phyloP scores from a whole-genome alignment of 1,140 invertebrate genomes.

The Drosophila elegans region DNA sequence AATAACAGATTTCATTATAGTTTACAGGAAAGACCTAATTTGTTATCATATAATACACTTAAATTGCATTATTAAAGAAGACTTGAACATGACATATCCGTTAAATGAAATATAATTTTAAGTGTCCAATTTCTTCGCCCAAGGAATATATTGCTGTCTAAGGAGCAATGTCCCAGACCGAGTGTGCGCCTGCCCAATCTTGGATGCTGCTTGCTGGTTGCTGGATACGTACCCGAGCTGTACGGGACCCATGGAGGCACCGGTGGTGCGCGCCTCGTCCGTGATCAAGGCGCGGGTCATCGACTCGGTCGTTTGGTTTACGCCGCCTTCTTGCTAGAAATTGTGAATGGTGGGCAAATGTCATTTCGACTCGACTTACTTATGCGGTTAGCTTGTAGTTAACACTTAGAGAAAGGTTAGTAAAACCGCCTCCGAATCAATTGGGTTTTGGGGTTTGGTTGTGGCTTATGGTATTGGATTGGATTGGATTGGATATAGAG shows the following conservation, averaged over 20 bases:
- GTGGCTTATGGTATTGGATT: background rate
- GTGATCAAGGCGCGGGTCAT: conserved; percentile 96
- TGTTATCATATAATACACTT: background rate
- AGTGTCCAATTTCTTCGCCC: background rate
- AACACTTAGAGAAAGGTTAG: conserved; percentile 31
- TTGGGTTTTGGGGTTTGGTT: conserved; percentile 5
- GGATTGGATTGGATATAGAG: conserved; percentile 4
- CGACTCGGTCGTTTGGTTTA: conserved; percentile 94
- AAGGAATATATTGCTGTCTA: background rate
- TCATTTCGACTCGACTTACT: conserved; percentile 30
- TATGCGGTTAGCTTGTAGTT: conserved; percentile 13
- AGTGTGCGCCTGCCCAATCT: conserved; percentile 34
- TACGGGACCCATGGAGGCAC: conserved; percentile 93
- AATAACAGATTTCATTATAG: too few species aligned
- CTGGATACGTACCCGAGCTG: conserved; percentile 94
- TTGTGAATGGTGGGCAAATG: conserved; percentile 53
- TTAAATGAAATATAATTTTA: background rate
- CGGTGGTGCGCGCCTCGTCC: conserved; percentile 92
- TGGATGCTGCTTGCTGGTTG: conserved; percentile 5
- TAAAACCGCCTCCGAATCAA: conserved; percentile 49
- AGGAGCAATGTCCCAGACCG: conserved; percentile 1
- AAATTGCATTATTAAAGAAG: too few species aligned
- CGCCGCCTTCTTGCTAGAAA: conserved; percentile 93
- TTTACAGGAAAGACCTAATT: background rate
- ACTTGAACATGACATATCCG: too few species aligned